Base-by-base conservation (phyloP, 2,797 vertebrate species). In the Etheostoma perlongum region DNA sequence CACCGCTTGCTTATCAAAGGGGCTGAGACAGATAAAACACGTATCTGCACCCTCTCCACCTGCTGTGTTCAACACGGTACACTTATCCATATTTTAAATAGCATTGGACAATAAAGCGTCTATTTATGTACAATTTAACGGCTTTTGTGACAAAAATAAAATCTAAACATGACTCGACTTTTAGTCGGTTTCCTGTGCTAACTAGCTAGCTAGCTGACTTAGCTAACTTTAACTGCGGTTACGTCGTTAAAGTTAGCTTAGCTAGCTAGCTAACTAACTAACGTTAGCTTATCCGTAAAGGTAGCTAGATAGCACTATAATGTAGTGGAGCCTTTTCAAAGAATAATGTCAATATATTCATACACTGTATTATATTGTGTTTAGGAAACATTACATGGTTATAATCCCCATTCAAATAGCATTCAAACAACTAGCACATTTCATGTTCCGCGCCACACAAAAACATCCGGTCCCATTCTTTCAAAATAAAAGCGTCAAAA, bases 21-120 rank as follows among this genome's bases (percentile, higher is more conserved):
- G 76, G 23, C 96, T 96, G 82, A 98, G 94, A 59, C 97, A 98
- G 70, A 98, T 97, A 0, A 93, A 95, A 74, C 97, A 98, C 78
- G 88, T 96, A 52, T 96, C 69, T 27, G 5, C 18, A 9, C 1
- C 18, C 30, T 77, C 63, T 23, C 7, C 63, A 13, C 5, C 19
- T 33, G 27, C 19, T 46, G 51, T 3, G 25, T 59, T 53, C 16
- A 48, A 44, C 33, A 14, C 15, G 1, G 10, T 9, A 4, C 6
- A 59, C 4, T 23, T 9, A 0, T 49, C 18, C 74, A 81, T 76
- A 1, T 5, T 46, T 13, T 4, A 4, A 27, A 23, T 33, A 9
- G 10, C 8, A 8, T 6, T 21, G 49, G 7, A 23, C 36, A 36
- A 51, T 0, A 4, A 18, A 12, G 14, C 9, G 2, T 21, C 18